These are phyloP conservation scores for Macaca mulatta DNA, from an alignment of 2,113 vertebrate genomes.

Conservation along the genomic window DNA sequence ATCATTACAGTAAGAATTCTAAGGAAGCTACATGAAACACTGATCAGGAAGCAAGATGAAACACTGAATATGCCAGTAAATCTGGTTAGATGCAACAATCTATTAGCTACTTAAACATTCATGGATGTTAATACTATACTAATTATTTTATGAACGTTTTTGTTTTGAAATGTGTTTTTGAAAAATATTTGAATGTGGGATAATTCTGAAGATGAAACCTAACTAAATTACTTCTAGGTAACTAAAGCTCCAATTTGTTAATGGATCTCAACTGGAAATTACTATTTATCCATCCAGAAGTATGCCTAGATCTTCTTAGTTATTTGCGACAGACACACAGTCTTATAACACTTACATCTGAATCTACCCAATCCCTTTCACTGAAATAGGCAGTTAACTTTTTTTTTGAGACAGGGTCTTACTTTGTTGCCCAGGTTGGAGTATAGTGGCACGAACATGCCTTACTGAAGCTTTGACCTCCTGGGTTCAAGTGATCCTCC, in stretches of 20 bases:
- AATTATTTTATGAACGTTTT: not conserved
- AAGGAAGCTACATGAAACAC: not conserved
- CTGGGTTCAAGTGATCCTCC: not conserved
- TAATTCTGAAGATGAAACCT: not conserved
- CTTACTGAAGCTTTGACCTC: no score
- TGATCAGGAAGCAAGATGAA: not conserved
- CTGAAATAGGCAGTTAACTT: not conserved
- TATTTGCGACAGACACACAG: not conserved
- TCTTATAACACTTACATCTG: not conserved
- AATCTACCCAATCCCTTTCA: not conserved
- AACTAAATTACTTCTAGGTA: not conserved
- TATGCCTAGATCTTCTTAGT: not conserved
- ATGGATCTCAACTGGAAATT: not conserved
- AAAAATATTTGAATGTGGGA: constrained; percentile 1
- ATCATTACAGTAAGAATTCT: not conserved
- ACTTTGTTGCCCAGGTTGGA: not conserved
- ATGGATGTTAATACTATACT: not conserved
- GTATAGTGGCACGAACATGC: no score
- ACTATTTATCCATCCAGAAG: not conserved
- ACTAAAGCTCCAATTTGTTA: not conserved
- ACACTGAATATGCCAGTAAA: constrained; percentile 2
- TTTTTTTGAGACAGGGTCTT: not conserved
- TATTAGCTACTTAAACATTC: not conserved
- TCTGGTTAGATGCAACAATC: not conserved
- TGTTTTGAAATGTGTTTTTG: constrained; percentile 19